phyloP scores from a whole-genome alignment of 2,797 vertebrate genomes.

The Otus scops region DNA sequence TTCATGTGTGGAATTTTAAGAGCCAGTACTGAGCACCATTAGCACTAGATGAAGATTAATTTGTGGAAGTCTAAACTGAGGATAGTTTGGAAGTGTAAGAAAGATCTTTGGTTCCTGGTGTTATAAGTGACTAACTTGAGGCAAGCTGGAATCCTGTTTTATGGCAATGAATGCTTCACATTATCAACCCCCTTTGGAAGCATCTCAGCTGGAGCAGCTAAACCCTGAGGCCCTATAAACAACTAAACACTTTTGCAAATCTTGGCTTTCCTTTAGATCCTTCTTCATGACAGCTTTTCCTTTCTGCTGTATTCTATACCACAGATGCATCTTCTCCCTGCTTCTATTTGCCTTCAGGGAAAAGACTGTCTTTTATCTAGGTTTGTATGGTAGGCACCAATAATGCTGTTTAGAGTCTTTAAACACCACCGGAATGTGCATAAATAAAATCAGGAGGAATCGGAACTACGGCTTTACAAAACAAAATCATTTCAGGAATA shows the following conservation, averaged over 20 bases:
- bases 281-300: conserved; percentile 9
- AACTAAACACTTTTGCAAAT: conserved; percentile 4
- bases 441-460: conserved; percentile 5
- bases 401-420: conserved; percentile 3
- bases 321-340: background rate
- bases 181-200: conserved; percentile 19
- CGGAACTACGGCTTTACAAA: background rate
- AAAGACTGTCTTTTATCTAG: background rate
- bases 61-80: background rate
- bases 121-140: background rate
- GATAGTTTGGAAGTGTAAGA: background rate
- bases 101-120: background rate
- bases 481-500: background rate
- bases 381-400: background rate
- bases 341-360: background rate
- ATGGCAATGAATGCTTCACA: background rate
- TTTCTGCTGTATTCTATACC: background rate
- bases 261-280: conserved; percentile 25
- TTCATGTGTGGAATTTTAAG: background rate
- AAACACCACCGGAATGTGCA: background rate
- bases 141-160: background rate
- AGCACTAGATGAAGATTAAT: background rate
- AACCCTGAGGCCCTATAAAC: conserved; percentile 42
- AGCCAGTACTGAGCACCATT: background rate
- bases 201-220: conserved; percentile 27